Percentiles rank a stretch among this genome's conserved stretches.
Evolutionary conservation across 2,888 invertebrate genomes (phyloP).

Genomic region (Sinodicranocentrus sp.): DNA sequence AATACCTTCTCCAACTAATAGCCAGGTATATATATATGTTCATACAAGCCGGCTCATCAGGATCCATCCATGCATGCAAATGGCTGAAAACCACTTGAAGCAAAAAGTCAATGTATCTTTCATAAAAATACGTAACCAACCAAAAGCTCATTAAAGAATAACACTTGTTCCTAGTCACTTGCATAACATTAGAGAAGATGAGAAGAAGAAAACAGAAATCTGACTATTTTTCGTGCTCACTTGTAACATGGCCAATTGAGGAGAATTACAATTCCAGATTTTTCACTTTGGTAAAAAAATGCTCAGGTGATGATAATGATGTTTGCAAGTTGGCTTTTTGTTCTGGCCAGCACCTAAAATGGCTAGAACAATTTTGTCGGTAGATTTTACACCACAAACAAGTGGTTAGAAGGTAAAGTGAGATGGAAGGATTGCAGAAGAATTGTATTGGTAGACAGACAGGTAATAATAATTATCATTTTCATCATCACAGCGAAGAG

Average conservation of each 20-base stretch:
- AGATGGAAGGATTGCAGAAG: slow-evolving; percentile 2
- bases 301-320: no score
- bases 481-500: neutral
- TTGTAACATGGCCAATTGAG: no score
- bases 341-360: no score
- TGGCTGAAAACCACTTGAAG: neutral
- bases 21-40: slow-evolving; percentile 25
- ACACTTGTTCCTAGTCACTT: slow-evolving; percentile 39
- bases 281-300: no score
- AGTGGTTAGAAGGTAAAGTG: neutral
- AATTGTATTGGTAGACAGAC: slow-evolving; percentile 19
- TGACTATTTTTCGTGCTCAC: no score
- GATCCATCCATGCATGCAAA: slow-evolving; percentile 58
- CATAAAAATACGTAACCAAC: slow-evolving; percentile 17
- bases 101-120: neutral
- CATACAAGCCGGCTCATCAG: neutral
- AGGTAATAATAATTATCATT: slow-evolving; percentile 15
- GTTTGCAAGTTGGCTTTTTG: no score
- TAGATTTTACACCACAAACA: no score
- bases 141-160: slow-evolving; percentile 57
- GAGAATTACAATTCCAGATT: no score
- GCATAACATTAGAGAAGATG: no score
- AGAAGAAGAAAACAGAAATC: no score
- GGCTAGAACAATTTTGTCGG: no score
- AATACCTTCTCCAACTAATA: slow-evolving; percentile 21